phyloP scores from a whole-genome alignment of 2,888 invertebrate genomes.

The Heliconius erato region DNA sequence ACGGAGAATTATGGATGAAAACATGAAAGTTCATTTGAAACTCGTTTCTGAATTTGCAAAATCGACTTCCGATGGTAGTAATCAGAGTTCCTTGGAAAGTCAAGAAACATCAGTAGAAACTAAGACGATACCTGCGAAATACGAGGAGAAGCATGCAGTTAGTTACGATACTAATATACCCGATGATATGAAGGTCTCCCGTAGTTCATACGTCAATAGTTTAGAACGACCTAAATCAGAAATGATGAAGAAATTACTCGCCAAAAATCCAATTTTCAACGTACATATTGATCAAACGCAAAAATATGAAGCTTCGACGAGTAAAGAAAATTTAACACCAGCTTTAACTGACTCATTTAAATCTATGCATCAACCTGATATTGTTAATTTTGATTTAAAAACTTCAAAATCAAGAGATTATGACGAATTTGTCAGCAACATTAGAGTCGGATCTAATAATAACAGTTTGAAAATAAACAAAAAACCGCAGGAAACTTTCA shows the following conservation, averaged over 20 bases:
- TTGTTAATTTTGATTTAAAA: conserved; percentile 82
- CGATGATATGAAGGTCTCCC: conserved; percentile 88
- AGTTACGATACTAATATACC: conserved; percentile 87
- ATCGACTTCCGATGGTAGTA: conserved; percentile 80
- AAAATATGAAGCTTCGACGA: conserved; percentile 69
- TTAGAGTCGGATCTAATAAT: conserved; percentile 80
- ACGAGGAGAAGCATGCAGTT: conserved; percentile 78
- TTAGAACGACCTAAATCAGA: conserved; percentile 88
- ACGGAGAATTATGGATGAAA: conserved; percentile 81
- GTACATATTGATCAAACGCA: conserved; percentile 76
- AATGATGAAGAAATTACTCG: conserved; percentile 85
- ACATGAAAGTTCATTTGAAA: conserved; percentile 81
- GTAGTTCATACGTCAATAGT: conserved; percentile 86
- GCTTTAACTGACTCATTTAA: conserved; percentile 77
- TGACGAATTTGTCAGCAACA: conserved; percentile 82
- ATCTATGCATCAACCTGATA: conserved; percentile 82
- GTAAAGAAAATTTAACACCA: conserved; percentile 62
- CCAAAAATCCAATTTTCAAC: conserved; percentile 82
- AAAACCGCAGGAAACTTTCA: conserved; percentile 66
- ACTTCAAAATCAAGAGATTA: conserved; percentile 69
- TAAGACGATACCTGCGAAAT: conserved; percentile 68
- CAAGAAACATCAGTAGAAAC: conserved; percentile 69
- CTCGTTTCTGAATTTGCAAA: conserved; percentile 82
- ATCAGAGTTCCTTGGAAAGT: conserved; percentile 76
- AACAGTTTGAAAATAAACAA: conserved; percentile 76